A percentile compares a stretch with the other conserved stretches of the same genome.
Conservation (phyloP, 2,888 invertebrate genomes). For the Cryptocheilus praepositus region DNA sequence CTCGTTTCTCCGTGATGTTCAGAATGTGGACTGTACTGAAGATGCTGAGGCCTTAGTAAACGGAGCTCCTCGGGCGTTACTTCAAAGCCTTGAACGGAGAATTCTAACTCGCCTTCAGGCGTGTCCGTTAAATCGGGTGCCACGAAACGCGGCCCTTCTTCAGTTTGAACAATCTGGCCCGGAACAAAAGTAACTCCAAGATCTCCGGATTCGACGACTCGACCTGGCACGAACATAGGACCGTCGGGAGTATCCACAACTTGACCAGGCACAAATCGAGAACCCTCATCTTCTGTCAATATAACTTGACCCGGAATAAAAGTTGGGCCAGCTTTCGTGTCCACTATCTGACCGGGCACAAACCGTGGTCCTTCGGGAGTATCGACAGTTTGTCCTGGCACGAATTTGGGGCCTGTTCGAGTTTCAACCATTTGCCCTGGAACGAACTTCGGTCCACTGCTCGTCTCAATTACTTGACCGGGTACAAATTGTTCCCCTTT, state of each 20-base stretch:
- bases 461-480: conserved; percentile 84
- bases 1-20: conserved; percentile 78
- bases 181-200: conserved; percentile 75
- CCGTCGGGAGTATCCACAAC: conserved; percentile 85
- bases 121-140: conserved; percentile 83
- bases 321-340: conserved; percentile 84
- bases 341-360: conserved; percentile 87
- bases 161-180: conserved; percentile 76
- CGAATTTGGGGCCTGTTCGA: conserved; percentile 80
- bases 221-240: conserved; percentile 79
- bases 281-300: conserved; percentile 77
- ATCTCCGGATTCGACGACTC: conserved; percentile 75
- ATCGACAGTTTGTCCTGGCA: conserved; percentile 84
- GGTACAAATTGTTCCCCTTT: conserved; percentile 84
- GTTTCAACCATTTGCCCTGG: conserved; percentile 87
- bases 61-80: conserved; percentile 76
- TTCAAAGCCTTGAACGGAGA: conserved; percentile 83
- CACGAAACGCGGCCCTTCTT: conserved; percentile 79
- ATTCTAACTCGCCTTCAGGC: conserved; percentile 80
- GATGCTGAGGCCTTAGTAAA: conserved; percentile 72
- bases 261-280: conserved; percentile 79
- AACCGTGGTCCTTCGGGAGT: conserved; percentile 84
- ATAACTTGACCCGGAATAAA: conserved; percentile 88
- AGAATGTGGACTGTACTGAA: conserved; percentile 61
- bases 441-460: conserved; percentile 83